Percentiles rank a stretch among this genome's conserved stretches.
These are phyloP conservation scores for Pseudomyrmex flavicornis DNA, from an alignment of 1,140 invertebrate genomes.

Conservation along the genomic window DNA sequence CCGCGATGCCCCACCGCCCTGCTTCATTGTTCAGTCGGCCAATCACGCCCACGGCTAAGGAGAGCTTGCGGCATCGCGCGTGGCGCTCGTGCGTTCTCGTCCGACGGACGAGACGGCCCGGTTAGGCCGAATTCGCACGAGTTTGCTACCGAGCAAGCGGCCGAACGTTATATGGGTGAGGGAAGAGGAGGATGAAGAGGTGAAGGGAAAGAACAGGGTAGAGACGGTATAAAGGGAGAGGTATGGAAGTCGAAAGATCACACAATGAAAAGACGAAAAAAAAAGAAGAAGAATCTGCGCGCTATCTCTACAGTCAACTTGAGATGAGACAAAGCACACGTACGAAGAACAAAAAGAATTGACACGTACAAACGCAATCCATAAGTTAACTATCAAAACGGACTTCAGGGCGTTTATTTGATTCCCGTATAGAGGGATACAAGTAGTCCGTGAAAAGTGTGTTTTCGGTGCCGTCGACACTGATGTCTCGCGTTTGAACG, in stretches of 20 bases:
- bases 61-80: constrained; percentile 66
- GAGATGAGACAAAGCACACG: constrained; percentile 11
- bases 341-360: constrained; percentile 17
- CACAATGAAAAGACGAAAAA: not conserved
- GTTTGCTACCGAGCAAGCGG: constrained; percentile 45
- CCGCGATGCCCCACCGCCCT: constrained; percentile 40
- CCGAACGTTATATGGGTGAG: not conserved
- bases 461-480: constrained; percentile 15
- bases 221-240: not conserved
- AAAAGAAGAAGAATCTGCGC: constrained; percentile 31
- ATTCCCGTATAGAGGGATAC: constrained; percentile 24
- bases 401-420: not conserved
- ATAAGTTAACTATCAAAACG: constrained; percentile 10
- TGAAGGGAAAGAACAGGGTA: not conserved
- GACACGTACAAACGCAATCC: constrained; percentile 5
- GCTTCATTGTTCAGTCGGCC: constrained; percentile 66
- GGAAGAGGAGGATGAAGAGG: not conserved
- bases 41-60: constrained; percentile 62
- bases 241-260: not conserved
- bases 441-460: constrained; percentile 38
- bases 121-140: constrained; percentile 66
- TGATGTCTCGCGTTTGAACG: not conserved
- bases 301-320: constrained; percentile 12
- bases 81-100: constrained; percentile 65
- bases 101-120: constrained; percentile 59